A percentile compares a stretch with the other conserved stretches of the same genome.
These are phyloP conservation scores for Bombus confusus DNA, from an alignment of 1,140 invertebrate genomes.

Conservation along the genomic window DNA sequence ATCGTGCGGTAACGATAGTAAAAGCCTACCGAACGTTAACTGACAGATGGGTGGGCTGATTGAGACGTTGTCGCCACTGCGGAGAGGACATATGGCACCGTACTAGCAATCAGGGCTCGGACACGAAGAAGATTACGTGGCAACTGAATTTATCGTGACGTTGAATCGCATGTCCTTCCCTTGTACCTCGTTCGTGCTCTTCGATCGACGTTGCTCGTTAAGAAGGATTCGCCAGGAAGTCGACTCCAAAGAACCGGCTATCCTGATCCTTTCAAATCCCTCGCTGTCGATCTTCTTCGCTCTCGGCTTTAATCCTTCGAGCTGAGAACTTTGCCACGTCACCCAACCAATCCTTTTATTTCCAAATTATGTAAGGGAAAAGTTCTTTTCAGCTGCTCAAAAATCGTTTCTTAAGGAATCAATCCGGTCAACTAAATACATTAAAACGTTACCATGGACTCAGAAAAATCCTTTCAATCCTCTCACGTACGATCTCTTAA, in stretches of 20 bases:
- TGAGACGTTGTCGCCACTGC: conserved; percentile 64
- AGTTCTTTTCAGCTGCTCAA: not conserved
- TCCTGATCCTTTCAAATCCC: conserved; percentile 44
- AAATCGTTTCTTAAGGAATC: not conserved
- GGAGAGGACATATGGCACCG: conserved; percentile 61
- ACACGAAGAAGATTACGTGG: conserved; percentile 61
- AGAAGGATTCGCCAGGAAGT: conserved; percentile 52
- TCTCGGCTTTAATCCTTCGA: conserved; percentile 45
- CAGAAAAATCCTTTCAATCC: not conserved
- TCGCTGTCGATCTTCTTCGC: conserved; percentile 23
- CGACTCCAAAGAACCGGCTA: conserved; percentile 18
- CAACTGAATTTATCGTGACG: conserved; percentile 62
- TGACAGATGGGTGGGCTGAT: conserved; percentile 69
- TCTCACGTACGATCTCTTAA: not conserved
- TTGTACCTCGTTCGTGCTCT: not conserved
- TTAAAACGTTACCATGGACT: not conserved
- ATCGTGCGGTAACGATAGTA: conserved; percentile 44
- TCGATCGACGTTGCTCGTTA: conserved; percentile 54
- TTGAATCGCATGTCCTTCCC: conserved; percentile 37
- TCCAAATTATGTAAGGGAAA: conserved; percentile 35
- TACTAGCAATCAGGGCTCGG: conserved; percentile 58
- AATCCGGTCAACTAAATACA: not conserved
- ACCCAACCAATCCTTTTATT: conserved; percentile 38
- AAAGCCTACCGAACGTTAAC: conserved; percentile 31
- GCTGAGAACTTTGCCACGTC: conserved; percentile 40